Evolutionary conservation across 2,888 invertebrate genomes (phyloP).

Genomic region (Himalopsyche japonica): DNA sequence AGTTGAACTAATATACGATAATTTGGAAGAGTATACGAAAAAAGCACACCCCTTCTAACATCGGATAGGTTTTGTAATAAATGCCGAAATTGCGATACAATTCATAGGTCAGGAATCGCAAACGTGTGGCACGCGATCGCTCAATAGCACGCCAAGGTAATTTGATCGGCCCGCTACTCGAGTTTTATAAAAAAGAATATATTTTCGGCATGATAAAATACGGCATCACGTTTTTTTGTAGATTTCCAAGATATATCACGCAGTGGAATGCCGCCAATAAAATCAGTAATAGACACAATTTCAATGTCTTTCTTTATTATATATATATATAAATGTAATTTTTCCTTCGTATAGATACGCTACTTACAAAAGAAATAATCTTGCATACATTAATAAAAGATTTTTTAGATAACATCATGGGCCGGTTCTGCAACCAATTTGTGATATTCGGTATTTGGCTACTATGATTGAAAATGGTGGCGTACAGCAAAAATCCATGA

Average conservation of each 20-base stretch:
- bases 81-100: background rate
- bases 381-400: no score
- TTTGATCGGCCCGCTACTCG: background rate
- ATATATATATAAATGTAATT: no score
- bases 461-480: no score
- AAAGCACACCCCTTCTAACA: background rate
- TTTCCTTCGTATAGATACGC: no score
- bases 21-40: no score
- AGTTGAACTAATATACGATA: no score
- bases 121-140: background rate
- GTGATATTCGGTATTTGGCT: no score
- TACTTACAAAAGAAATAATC: no score
- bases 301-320: no score
- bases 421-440: no score
- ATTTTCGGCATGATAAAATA: background rate
- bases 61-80: background rate
- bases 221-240: background rate
- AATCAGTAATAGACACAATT: background rate
- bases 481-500: no score
- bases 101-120: background rate
- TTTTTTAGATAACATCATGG: no score
- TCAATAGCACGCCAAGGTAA: background rate
- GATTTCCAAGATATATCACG: background rate
- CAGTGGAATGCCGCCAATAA: background rate
- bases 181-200: background rate